phyloP scores from a whole-genome alignment of 1,140 invertebrate genomes.

The Aphelinus certus region DNA sequence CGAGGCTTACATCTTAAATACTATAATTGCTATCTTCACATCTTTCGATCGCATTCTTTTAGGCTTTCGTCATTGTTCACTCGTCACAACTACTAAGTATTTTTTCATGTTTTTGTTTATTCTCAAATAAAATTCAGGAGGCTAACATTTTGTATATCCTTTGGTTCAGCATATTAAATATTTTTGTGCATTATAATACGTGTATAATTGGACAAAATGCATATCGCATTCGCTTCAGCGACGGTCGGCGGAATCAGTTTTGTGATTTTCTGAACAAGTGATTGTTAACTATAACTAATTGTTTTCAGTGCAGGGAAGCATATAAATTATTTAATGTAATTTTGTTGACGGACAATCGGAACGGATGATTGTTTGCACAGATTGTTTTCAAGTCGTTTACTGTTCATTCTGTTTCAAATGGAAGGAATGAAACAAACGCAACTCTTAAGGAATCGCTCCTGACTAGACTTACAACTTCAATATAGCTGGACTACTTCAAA shows the following conservation, averaged over 20 bases:
- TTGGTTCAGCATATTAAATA: neutral
- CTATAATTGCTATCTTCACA: neutral
- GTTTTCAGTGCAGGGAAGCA: slow-evolving; percentile 6
- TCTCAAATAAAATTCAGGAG: no score
- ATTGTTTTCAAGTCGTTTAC: neutral
- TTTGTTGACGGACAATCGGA: slow-evolving; percentile 14
- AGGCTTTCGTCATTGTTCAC: slow-evolving; percentile 4
- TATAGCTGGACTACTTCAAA: no score
- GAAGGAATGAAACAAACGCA: slow-evolving; percentile 5
- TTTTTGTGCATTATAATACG: slow-evolving; percentile 10
- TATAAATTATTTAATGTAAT: neutral
- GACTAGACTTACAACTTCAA: neutral
- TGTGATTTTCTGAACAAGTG: slow-evolving; percentile 8
- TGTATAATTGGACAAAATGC: slow-evolving; percentile 13
- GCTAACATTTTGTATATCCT: neutral
- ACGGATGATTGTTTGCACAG: neutral
- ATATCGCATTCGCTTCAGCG: neutral
- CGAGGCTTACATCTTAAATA: neutral
- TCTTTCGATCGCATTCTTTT: slow-evolving; percentile 3
- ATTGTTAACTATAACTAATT: slow-evolving; percentile 4
- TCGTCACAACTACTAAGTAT: slow-evolving; percentile 2
- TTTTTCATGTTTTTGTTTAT: neutral
- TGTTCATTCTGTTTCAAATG: slow-evolving; percentile 3
- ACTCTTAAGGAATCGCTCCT: neutral
- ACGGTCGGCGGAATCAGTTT: neutral